phyloP scores from a whole-genome alignment of 2,113 vertebrate genomes.

The Monarcha castaneiventris region DNA sequence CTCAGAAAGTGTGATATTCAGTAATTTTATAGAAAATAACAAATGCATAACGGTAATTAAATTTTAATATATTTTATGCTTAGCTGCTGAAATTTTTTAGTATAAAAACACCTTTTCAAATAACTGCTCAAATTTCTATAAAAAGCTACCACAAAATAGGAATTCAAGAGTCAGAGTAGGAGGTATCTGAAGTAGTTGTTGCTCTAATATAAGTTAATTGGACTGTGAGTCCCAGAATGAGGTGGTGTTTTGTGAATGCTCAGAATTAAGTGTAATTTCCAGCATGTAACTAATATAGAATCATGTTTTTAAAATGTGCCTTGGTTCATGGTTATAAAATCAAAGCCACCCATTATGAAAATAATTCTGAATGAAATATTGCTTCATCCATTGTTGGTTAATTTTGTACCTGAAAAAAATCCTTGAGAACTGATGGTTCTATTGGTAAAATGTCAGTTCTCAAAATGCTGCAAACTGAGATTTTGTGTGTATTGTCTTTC shows the following conservation, averaged over 20 bases:
- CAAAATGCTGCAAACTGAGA: not conserved
- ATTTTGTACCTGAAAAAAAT: not conserved
- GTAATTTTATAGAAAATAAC: not conserved
- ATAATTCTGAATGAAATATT: not conserved
- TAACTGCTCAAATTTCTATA: not conserved
- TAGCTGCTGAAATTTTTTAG: not conserved
- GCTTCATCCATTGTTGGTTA: not conserved
- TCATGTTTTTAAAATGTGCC: not conserved
- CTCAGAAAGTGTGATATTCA: not conserved
- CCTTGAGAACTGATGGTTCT: not conserved
- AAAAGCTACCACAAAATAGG: not conserved
- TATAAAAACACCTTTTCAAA: not conserved
- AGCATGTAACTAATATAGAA: not conserved
- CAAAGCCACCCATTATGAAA: not conserved
- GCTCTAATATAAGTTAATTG: not conserved
- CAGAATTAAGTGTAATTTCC: not conserved
- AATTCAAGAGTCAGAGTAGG: not conserved
- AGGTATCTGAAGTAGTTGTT: not conserved
- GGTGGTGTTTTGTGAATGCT: not conserved
- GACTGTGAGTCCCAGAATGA: not conserved
- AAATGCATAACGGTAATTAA: not conserved
- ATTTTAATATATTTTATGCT: not conserved
- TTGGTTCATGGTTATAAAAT: not conserved
- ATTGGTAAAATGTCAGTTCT: not conserved
- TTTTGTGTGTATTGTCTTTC: not conserved